Conservation (phyloP, 2,888 invertebrate species). For the Rhogogaster chlorosoma region DNA sequence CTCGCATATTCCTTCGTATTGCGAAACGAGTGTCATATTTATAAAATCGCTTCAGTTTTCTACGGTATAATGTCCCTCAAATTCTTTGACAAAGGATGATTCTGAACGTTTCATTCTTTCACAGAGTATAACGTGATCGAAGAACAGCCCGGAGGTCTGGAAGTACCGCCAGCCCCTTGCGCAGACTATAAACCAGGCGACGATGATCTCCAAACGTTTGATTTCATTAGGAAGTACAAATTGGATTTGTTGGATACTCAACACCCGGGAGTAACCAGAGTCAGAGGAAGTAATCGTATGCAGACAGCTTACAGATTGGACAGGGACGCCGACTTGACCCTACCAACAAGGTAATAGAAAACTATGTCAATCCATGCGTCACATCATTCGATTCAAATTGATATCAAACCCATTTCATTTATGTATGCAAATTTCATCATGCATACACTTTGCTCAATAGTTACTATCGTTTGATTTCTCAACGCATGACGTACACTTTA, state of each 20-base stretch:
- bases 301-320: conserved; percentile 91
- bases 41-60: not conserved
- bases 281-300: conserved; percentile 87
- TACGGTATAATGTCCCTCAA: not conserved
- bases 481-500: conserved; percentile 36
- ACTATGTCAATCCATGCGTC: not conserved
- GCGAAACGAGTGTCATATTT: not conserved
- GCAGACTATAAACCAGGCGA: conserved; percentile 84
- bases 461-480: not conserved
- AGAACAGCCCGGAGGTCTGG: conserved; percentile 53
- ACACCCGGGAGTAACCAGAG: conserved; percentile 84
- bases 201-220: conserved; percentile 89
- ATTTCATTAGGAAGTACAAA: conserved; percentile 89
- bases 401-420: not conserved
- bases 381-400: not conserved
- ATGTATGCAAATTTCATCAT: not conserved
- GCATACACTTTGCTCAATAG: not conserved
- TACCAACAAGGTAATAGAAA: conserved; percentile 84
- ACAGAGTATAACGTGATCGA: conserved; percentile 58
- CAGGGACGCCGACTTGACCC: conserved; percentile 85
- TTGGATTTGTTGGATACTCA: conserved; percentile 83
- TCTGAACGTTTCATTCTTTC: not conserved
- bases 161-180: conserved; percentile 77
- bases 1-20: not conserved
- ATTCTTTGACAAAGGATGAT: not conserved